Evolutionary conservation across 2,113 vertebrate genomes (phyloP).

Genomic region (Hippocampus barbouri): DNA sequence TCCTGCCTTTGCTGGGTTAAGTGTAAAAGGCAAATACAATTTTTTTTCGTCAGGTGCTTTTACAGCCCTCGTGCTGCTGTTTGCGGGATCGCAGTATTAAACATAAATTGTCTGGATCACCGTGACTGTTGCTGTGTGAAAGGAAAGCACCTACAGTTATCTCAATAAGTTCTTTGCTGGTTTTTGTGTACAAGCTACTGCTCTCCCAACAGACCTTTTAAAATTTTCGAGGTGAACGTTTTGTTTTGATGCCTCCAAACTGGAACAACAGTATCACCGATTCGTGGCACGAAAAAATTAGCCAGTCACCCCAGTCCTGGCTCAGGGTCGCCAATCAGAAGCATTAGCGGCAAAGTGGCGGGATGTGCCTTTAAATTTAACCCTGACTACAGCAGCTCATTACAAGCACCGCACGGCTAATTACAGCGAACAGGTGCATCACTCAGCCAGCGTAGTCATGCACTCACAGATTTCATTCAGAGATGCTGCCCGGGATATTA

Average conservation of each 20-base stretch:
- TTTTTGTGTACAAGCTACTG: background rate
- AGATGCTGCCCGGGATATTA: conserved; percentile 70
- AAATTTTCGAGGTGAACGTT: background rate
- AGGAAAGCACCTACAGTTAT: background rate
- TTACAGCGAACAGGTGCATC: conserved; percentile 72
- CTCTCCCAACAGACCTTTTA: background rate
- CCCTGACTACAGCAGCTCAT: conserved; percentile 65
- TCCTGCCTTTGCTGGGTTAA: background rate
- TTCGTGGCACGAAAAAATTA: background rate
- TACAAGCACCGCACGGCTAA: conserved; percentile 56
- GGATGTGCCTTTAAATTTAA: conserved; percentile 60
- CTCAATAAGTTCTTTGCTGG: background rate
- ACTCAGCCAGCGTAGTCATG: conserved; percentile 50
- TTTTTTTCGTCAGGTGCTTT: too few species aligned
- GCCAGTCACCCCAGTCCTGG: background rate
- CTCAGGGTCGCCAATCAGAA: conserved; percentile 11
- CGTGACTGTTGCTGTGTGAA: too few species aligned
- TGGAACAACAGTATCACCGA: background rate
- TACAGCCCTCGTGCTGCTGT: too few species aligned
- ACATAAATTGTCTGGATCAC: too few species aligned
- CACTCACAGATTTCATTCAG: conserved; percentile 73
- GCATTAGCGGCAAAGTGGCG: conserved; percentile 33
- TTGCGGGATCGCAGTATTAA: too few species aligned
- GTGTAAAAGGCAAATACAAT: background rate
- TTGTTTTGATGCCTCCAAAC: background rate